phyloP scores from a whole-genome alignment of 1,140 invertebrate species.

The Camponotus vicinus region DNA sequence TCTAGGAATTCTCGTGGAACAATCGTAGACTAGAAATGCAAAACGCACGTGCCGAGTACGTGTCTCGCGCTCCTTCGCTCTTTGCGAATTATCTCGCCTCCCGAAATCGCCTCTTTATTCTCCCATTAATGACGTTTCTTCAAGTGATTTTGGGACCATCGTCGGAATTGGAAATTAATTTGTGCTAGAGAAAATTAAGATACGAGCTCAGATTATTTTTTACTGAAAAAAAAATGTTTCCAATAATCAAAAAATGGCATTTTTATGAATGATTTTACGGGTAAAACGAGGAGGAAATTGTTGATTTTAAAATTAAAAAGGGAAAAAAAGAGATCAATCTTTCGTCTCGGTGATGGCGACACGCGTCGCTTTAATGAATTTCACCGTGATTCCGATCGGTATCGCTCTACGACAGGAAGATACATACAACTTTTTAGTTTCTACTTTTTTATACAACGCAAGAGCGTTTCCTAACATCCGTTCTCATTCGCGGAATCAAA shows the following conservation, averaged over 20 bases:
- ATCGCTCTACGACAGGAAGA: slow-evolving; percentile 75
- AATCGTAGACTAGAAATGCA: slow-evolving; percentile 46
- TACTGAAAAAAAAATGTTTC: not conserved
- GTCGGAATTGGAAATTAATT: not conserved
- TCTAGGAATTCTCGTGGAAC: slow-evolving; percentile 40
- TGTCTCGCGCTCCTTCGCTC: not conserved
- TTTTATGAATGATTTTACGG: too few relatives aligned
- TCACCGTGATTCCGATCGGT: slow-evolving; percentile 72
- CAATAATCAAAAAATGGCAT: not conserved
- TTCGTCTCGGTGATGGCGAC: slow-evolving; percentile 36
- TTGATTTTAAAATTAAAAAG: not conserved
- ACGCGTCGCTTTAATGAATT: slow-evolving; percentile 65
- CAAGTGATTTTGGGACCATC: not conserved
- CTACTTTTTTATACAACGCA: slow-evolving; percentile 81
- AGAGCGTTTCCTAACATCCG: slow-evolving; percentile 84
- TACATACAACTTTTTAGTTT: slow-evolving; percentile 83
- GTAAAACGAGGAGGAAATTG: not conserved
- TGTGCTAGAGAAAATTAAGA: not conserved
- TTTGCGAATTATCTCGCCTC: slow-evolving; percentile 23
- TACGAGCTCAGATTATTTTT: not conserved
- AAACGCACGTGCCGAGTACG: slow-evolving; percentile 25
- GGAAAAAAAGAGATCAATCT: slow-evolving; percentile 5
- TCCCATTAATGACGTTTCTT: not conserved
- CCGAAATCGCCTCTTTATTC: not conserved
- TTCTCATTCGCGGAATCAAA: slow-evolving; percentile 84